Conservation (phyloP, 2,113 vertebrate genomes). For the Chrysemys picta region DNA sequence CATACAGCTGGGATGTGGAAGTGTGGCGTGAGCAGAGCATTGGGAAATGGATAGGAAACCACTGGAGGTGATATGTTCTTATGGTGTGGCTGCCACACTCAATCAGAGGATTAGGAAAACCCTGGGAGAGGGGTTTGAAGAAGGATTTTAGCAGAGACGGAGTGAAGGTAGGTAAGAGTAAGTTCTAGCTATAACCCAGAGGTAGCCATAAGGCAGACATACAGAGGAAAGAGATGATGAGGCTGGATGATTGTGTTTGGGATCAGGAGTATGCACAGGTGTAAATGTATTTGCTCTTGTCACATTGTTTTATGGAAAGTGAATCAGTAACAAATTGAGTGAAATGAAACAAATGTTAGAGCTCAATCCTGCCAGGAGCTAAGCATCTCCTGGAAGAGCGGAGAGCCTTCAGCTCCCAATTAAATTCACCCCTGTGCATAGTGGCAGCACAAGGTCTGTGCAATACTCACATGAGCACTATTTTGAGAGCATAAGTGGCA, state of each 20-base stretch:
- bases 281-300: neutral
- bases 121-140: neutral
- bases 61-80: neutral
- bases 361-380: neutral
- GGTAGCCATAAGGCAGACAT: neutral
- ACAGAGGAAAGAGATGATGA: neutral
- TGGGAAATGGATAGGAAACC: neutral
- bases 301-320: neutral
- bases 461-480: neutral
- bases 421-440: neutral
- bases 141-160: neutral
- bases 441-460: neutral
- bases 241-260: neutral
- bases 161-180: neutral
- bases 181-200: neutral
- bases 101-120: neutral
- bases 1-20: neutral
- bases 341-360: neutral
- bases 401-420: neutral
- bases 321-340: neutral
- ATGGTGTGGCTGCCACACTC: neutral
- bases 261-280: neutral
- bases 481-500: neutral
- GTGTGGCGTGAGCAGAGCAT: neutral
- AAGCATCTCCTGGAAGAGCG: neutral